Evolutionary conservation across 2,797 vertebrate genomes (phyloP), one percentile per base, ranked within the genome.

Genomic region (Helostoma temminkii): DNA sequence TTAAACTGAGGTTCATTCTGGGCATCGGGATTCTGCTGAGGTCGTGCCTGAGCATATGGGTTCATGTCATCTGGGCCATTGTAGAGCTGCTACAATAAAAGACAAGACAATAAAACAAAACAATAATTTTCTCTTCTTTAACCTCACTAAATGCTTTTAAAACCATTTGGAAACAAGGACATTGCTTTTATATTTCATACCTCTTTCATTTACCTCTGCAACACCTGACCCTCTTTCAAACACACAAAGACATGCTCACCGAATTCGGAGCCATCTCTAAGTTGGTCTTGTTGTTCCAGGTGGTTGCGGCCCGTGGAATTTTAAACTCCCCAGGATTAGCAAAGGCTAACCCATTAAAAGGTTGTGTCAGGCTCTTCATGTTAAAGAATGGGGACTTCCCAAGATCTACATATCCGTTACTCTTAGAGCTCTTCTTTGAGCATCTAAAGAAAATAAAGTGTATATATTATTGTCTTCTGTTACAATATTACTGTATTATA

Each of bases 291-390:
- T 30, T 56, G n/a, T 80, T 46, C 85, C 26, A 62, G 14, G 18
- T 57, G 42, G 66, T 1, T 16, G 65, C 66, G 53, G 88, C 92
- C 50, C 91, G 60, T 28, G 92, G 92, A 26, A 93, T 80, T 52
- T 12, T 70, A 3, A 81, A 76, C 7, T 60, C 19, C 12, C 61
- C 83, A 4, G n/a, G n/a, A 8, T 32, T 77, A 32, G 32, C 34
- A 30, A 19, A 68, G 10, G 22, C 2, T 11, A 45, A 18, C 15
- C 22, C 19, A 12, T 55, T 70, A n/a, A 15, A 1, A 0, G 59
- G 9, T 9, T 45, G 4, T 3, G 14, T 1, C 6, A 15, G 48
- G 18, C 21, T 22, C 43, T 19, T n/a, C 28, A 25, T 10, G 12
- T 60, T 74, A 4, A 24, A 16, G 10, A 67, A 1, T 8, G 80